Evolutionary conservation across 2,888 invertebrate species (phyloP), one percentile per base, ranked within the genome.

Genomic region (Leptura quadrifasciata): DNA sequence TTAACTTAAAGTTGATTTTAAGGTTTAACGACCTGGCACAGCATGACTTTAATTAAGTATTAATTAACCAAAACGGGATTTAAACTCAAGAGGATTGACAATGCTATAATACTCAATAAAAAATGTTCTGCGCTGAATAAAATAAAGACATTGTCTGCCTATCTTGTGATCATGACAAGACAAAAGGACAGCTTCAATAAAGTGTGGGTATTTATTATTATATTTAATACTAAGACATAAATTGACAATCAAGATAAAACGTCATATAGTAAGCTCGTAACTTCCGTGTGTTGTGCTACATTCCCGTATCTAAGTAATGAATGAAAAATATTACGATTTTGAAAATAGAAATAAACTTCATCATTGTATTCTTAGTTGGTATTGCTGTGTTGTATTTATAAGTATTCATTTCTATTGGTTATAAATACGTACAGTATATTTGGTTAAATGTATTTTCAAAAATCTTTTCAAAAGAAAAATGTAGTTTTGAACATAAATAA

Each of bases 61-160:
- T 47, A 47, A 47, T 47, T 47, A 47, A 47, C 3, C 47, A 47
- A 47, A 47, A 47, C 47, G 15, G 47, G 15, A 47, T 47, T 47
- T 47, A 47, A 47, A 47, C n/a, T 47, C 47, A 47, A 47, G n/a
- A 47, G n/a, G n/a, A 47, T 12, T 47, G 47, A 47, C 47, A 47
- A 47, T n/a, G 47, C 47, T 17, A 47, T 47, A 47, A 61, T 27
- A 64, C 17, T 6, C 20, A 20, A 31, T 64, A 52, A 17, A 47
- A 52, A 18, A 47, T 52, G 12, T 6, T 65, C 24, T 39, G 54
- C 47, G 65, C 20, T 65, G 65, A 39, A 65, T 52, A 65, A 21
- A 65, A 65, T 65, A 54, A 65, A 65, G 60, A 61, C 60, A 31
- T 61, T 61, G 60, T 31, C 17, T 61, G 60, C 60, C 31, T 61